Base-by-base conservation (phyloP, 2,888 invertebrate genomes). In the Tetheella fluctuosa region DNA sequence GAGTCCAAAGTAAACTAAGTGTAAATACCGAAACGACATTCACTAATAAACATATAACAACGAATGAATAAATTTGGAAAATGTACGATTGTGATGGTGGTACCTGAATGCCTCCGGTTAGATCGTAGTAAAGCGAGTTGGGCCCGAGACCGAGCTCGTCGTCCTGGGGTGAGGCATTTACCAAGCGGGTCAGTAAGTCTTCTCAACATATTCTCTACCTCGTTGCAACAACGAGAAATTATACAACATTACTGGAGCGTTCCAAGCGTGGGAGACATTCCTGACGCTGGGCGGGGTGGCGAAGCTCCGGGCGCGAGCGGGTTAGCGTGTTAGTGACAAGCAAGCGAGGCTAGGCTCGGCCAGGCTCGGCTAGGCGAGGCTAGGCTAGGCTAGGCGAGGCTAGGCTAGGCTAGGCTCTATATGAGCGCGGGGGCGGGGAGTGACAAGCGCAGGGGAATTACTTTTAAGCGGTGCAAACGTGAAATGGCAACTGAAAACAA, bases 31-130 rank as follows among this genome's bases (percentile, higher is more conserved):
- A 77, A 57, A 64, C 61, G 62, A 67, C 66, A 69, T 63, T 52
- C 60, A 62, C 66, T 70, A 70, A 62, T 30, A 20, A 64, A 60
- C 30, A 30, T 34, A 30, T 30, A 30, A 1, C n/a, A 28, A 25
- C 25, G 12, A 20, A 48, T 5, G 17, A 62, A 64, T 68, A 66
- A 77, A 72, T 77, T 78, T 73, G 72, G 74, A 80, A 71, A 62
- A n/a, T n/a, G 4, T 69, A 68, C 69, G 67, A 67, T 71, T 70
- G 65, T 64, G 69, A 68, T 73, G 76, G 74, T 73, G 88, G 90
- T 93, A 93, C 93, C 93, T 93, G 93, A 91, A 90, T 91, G 91
- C 92, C 92, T 91, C 92, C 93, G 83, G 91, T 89, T 88, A 92
- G 87, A 85, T 92, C 91, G 92, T 93, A 91, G 93, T 91, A 93